These are phyloP conservation scores for Mungos mungo DNA, from an alignment of 2,113 vertebrate species.

Conservation along the genomic window DNA sequence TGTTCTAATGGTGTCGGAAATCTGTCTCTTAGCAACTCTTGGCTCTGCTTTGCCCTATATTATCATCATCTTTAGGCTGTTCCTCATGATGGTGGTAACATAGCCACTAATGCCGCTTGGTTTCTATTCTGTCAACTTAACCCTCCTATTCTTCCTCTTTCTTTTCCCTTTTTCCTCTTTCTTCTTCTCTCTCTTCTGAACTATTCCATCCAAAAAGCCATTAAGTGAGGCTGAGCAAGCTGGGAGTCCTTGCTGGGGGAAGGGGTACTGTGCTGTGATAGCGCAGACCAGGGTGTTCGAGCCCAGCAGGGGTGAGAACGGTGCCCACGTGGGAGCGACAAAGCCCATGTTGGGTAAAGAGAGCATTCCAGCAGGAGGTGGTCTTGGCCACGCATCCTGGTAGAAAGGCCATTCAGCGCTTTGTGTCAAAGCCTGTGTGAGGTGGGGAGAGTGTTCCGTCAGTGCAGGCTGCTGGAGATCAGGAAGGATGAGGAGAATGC, in stretches of 20 bases:
- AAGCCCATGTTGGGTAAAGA: neutral
- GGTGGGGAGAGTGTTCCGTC: neutral
- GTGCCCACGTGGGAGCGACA: rapidly evolving
- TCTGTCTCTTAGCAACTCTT: neutral
- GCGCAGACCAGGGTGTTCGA: neutral
- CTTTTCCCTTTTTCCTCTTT: neutral
- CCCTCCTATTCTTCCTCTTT: neutral
- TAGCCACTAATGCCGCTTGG: neutral
- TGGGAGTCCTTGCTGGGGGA: neutral
- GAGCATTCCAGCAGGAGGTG: neutral
- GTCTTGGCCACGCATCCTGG: too few relatives aligned
- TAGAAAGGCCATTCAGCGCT: neutral
- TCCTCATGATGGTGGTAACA: neutral
- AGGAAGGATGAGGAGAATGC: too few relatives aligned
- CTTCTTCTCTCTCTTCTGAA: neutral
- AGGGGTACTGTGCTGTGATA: neutral
- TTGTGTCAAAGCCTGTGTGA: neutral
- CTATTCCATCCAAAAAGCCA: neutral
- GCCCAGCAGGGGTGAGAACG: neutral
- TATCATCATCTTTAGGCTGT: neutral
- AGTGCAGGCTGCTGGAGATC: neutral
- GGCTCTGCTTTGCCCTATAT: neutral
- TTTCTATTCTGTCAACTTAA: neutral
- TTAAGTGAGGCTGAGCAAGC: neutral
- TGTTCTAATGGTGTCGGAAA: neutral